Conservation (phyloP, 2,888 invertebrate species). For the Sycophila texana region DNA sequence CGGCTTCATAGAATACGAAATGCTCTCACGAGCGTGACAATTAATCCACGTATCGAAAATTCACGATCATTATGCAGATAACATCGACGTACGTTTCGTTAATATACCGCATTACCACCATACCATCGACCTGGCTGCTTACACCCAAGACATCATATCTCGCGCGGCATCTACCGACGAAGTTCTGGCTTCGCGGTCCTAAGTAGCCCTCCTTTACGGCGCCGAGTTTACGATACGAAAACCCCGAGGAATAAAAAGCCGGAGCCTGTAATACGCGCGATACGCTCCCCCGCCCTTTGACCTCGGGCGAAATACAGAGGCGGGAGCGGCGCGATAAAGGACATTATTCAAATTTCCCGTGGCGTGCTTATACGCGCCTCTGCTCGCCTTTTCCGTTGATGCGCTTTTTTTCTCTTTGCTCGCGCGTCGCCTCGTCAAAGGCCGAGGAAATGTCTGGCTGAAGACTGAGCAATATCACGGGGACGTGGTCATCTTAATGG, state of each 20-base stretch:
- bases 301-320: slow-evolving; percentile 60
- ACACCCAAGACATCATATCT: background rate
- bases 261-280: slow-evolving; percentile 66
- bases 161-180: background rate
- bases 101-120: too few relatives aligned
- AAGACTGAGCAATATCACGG: slow-evolving; percentile 74
- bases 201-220: slow-evolving; percentile 42
- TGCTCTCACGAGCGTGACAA: background rate
- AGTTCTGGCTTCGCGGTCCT: slow-evolving; percentile 14
- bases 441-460: slow-evolving; percentile 38
- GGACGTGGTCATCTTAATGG: slow-evolving; percentile 75
- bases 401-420: background rate
- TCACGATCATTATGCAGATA: background rate
- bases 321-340: slow-evolving; percentile 68
- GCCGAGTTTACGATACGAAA: slow-evolving; percentile 65
- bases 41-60: slow-evolving; percentile 1
- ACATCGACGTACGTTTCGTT: background rate
- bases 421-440: slow-evolving; percentile 15
- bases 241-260: slow-evolving; percentile 63
- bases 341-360: slow-evolving; percentile 72
- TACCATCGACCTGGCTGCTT: background rate
- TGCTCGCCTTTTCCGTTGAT: background rate
- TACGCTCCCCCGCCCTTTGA: slow-evolving; percentile 59
- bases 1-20: slow-evolving; percentile 5
- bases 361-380: slow-evolving; percentile 43